A percentile compares a stretch with the other conserved stretches of the same genome.
phyloP scores from a whole-genome alignment of 2,113 vertebrate genomes.

The Heptranchias perlo region DNA sequence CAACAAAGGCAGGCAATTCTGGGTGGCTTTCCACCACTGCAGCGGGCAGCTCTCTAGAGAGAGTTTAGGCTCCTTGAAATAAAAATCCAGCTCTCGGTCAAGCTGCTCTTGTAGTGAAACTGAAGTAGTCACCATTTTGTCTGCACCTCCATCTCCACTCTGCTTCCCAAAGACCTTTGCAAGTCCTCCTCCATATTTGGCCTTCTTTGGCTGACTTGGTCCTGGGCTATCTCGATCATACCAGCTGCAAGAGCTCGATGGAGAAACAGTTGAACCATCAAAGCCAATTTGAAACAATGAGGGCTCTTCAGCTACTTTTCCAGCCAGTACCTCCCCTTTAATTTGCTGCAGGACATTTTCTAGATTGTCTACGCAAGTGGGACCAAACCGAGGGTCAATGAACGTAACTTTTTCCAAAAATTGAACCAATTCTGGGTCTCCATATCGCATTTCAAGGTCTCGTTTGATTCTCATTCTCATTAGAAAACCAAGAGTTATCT shows the following conservation, averaged over 20 bases:
- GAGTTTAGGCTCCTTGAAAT: constrained; percentile 35
- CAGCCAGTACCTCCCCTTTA: constrained; percentile 20
- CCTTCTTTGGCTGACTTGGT: constrained; percentile 29
- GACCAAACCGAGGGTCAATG: constrained; percentile 25
- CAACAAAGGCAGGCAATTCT: constrained; percentile 30
- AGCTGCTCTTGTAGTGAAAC: constrained; percentile 31
- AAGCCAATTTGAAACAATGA: constrained; percentile 16
- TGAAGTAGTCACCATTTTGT: neutral
- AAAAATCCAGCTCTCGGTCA: constrained; percentile 29
- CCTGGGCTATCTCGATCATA: constrained; percentile 30
- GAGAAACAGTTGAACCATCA: constrained; percentile 26
- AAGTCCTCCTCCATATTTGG: constrained; percentile 30
- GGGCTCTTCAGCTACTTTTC: neutral
- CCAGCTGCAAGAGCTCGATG: constrained; percentile 6
- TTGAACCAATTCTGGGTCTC: constrained; percentile 22
- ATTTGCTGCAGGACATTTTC: constrained; percentile 34
- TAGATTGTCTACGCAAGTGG: constrained; percentile 21
- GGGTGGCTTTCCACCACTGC: constrained; percentile 34
- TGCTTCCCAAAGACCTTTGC: constrained; percentile 32
- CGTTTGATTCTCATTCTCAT: constrained; percentile 32
- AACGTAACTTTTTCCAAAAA: constrained; percentile 33
- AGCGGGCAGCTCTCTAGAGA: constrained; percentile 19
- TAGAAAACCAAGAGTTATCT: constrained; percentile 11
- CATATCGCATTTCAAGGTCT: constrained; percentile 23
- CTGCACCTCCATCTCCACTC: constrained; percentile 23